phyloP scores from a whole-genome alignment of 2,888 invertebrate species.

The Harpagoxenus sublaevis region DNA sequence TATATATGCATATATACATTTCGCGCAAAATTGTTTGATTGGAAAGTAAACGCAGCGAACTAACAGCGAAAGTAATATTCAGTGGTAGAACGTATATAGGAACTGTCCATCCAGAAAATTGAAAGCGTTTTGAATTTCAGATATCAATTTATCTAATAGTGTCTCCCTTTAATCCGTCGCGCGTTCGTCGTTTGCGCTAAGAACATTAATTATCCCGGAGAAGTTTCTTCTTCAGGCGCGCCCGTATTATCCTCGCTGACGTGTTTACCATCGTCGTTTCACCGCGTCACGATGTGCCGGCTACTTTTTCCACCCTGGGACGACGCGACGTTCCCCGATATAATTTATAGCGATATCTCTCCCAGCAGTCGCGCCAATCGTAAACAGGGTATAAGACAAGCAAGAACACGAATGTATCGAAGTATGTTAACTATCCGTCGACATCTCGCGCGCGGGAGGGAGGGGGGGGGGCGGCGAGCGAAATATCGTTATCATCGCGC shows the following conservation, averaged over 20 bases:
- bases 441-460: neutral
- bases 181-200: conserved; percentile 17
- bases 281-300: conserved; percentile 37
- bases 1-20: neutral
- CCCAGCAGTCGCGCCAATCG: conserved; percentile 22
- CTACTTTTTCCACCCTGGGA: conserved; percentile 33
- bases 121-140: conserved; percentile 22
- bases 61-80: neutral
- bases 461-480: neutral
- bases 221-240: conserved; percentile 30
- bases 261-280: conserved; percentile 51
- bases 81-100: neutral
- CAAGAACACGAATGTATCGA: conserved; percentile 33
- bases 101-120: neutral
- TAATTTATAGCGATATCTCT: conserved; percentile 46
- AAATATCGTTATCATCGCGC: conserved; percentile 33
- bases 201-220: conserved; percentile 48
- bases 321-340: conserved; percentile 20
- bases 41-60: neutral
- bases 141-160: conserved; percentile 22
- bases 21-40: neutral
- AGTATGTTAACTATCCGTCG: conserved; percentile 27
- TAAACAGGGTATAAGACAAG: conserved; percentile 29
- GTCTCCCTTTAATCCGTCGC: conserved; percentile 1
- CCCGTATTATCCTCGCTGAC: conserved; percentile 20